Evolutionary conservation across 2,797 vertebrate genomes (phyloP), one percentile per base, ranked within the genome.

Genomic region (Tragopan temminckii): DNA sequence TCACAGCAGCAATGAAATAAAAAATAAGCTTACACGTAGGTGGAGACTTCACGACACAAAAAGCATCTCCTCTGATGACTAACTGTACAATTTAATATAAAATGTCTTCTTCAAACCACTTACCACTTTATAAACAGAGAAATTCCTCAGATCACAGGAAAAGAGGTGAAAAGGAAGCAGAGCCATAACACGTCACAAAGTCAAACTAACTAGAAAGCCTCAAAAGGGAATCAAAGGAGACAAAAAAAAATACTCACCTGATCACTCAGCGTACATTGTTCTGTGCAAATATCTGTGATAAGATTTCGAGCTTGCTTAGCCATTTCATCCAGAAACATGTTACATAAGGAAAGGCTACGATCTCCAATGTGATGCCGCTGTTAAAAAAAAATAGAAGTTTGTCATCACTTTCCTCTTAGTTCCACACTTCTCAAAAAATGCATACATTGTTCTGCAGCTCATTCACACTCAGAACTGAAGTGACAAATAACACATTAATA

Each of bases 281-380:
- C 99, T 46, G 99, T 99, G 97, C 99, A 99, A 97, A 99, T 99
- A 94, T 99, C 99, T 23, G 99, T 99, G 96, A 99, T 99, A 85
- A 99, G 98, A 97, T 99, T 99, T 77, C 99, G 97, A 90, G 99
- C 99, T 94, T 99, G 99, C 80, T 99, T 99, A 36, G 99, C 99
- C 99, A 99, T 99, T 98, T 99, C 99, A 89, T 99, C 99, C 98
- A 99, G 97, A 97, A 99, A 99, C 99, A 99, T 99, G 98, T 99
- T 99, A 96, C 99, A 99, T 90, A 99, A 93, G 11, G 99, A 99
- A 72, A 99, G 98, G 93, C 99, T 99, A n/a, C 99, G 99, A 67
- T 99, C 99, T 27, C 99, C 99, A 95, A 99, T 99, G 95, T 99
- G 99, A 97, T 99, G 99, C 68, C 99, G 98, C 99, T 99, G 85